Conservation (phyloP, 2,797 vertebrate species). For the Brachyrhaphis roseni region DNA sequence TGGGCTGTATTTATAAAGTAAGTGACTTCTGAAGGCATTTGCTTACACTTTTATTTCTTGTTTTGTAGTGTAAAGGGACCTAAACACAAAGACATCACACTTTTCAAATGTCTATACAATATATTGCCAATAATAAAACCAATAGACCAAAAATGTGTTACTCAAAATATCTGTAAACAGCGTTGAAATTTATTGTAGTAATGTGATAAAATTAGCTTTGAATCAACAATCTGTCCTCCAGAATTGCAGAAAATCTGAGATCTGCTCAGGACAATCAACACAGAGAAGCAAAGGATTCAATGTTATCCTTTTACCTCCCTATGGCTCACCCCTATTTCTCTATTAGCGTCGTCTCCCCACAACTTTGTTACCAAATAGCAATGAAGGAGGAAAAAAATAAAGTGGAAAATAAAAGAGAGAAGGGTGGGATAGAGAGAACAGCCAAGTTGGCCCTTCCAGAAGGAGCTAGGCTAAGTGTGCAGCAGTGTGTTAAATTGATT, state of each 20-base stretch:
- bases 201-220: constrained; percentile 10
- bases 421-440: constrained; percentile 37
- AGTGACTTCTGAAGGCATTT: not conserved
- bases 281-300: constrained; percentile 27
- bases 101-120: not conserved
- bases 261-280: constrained; percentile 16
- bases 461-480: constrained; percentile 65
- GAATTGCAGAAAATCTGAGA: constrained; percentile 13
- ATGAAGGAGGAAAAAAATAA: constrained; percentile 45
- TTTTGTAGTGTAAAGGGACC: not conserved
- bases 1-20: too few species aligned
- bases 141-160: not conserved
- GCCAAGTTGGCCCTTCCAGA: constrained; percentile 64
- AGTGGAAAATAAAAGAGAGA: constrained; percentile 44
- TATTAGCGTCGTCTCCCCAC: constrained; percentile 28
- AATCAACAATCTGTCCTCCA: constrained; percentile 20
- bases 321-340: constrained; percentile 16
- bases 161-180: not conserved
- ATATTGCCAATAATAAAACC: not conserved
- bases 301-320: constrained; percentile 3
- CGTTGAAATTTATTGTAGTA: not conserved
- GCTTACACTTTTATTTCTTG: not conserved
- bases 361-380: constrained; percentile 36
- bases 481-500: constrained; percentile 73
- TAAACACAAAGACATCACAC: not conserved